Percentiles rank a stretch among this genome's conserved stretches.
These are phyloP conservation scores for Sinohyriopsis cumingii DNA, from an alignment of 2,888 invertebrate species.

Conservation along the genomic window DNA sequence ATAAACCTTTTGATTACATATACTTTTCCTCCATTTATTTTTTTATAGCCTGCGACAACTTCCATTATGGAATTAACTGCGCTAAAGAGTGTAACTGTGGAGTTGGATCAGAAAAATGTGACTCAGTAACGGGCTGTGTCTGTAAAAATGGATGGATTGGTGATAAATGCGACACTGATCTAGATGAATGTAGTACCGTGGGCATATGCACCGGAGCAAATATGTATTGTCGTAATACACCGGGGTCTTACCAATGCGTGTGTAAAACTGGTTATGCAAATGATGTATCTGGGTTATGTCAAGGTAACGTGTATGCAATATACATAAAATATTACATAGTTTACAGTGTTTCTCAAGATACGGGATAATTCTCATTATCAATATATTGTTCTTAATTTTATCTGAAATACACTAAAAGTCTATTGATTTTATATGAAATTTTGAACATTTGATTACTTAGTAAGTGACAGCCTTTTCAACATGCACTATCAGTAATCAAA, in stretches of 20 bases:
- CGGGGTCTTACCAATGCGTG: slow-evolving; percentile 32
- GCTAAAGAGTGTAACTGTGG: slow-evolving; percentile 37
- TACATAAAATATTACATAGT: too few relatives aligned
- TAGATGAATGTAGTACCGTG: slow-evolving; percentile 22
- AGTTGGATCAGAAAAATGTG: slow-evolving; percentile 26
- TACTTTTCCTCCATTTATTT: background rate
- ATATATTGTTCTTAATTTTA: too few relatives aligned
- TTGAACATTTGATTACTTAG: too few relatives aligned
- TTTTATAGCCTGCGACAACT: slow-evolving; percentile 31
- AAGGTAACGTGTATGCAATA: slow-evolving; percentile 8
- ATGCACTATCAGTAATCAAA: too few relatives aligned
- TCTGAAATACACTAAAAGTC: too few relatives aligned
- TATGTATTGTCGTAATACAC: slow-evolving; percentile 30
- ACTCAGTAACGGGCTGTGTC: slow-evolving; percentile 32
- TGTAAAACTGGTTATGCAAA: slow-evolving; percentile 33
- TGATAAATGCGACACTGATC: slow-evolving; percentile 14
- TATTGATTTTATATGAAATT: too few relatives aligned
- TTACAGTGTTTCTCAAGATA: too few relatives aligned
- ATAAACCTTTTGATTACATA: too few relatives aligned
- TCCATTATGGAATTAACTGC: slow-evolving; percentile 36
- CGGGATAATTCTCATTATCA: too few relatives aligned
- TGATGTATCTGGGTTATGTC: slow-evolving; percentile 11
- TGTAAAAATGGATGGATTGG: slow-evolving; percentile 39
- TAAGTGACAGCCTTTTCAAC: too few relatives aligned
- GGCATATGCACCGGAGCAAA: slow-evolving; percentile 27